These are phyloP conservation scores for Silvanus unidentatus DNA, from an alignment of 2,888 invertebrate genomes.

Conservation along the genomic window DNA sequence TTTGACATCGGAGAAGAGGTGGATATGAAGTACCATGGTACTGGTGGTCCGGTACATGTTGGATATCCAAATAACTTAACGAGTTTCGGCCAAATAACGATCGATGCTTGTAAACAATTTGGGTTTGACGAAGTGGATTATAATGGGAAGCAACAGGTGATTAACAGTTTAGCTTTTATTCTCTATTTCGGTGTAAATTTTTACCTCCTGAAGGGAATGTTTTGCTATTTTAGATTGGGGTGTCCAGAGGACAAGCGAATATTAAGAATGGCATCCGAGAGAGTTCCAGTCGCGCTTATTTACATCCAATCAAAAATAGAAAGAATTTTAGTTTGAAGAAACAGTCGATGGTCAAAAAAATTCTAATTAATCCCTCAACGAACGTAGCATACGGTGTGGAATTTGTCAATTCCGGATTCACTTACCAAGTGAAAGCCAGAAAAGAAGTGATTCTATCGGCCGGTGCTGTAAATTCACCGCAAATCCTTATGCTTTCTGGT, in stretches of 20 bases:
- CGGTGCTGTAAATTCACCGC: constrained; percentile 56
- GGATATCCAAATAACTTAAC: not conserved
- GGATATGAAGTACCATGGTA: constrained; percentile 25
- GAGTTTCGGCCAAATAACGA: constrained; percentile 36
- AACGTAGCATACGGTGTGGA: constrained; percentile 34
- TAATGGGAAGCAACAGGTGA: constrained; percentile 54
- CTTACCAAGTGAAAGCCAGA: constrained; percentile 36
- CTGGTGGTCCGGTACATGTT: constrained; percentile 5
- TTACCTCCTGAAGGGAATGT: too few relatives aligned
- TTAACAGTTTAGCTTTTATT: too few relatives aligned
- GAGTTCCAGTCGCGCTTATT: constrained; percentile 22
- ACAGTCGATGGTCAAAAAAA: constrained; percentile 27
- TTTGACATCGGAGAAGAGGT: constrained; percentile 25
- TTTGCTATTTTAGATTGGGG: constrained; percentile 38
- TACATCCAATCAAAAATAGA: constrained; percentile 17
- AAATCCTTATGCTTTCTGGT: constrained; percentile 55
- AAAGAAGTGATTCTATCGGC: constrained; percentile 52
- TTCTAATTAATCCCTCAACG: constrained; percentile 28
- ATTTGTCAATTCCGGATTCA: constrained; percentile 25
- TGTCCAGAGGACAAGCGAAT: constrained; percentile 43
- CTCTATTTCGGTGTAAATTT: too few relatives aligned
- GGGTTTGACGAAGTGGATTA: constrained; percentile 47
- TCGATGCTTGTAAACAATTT: constrained; percentile 57
- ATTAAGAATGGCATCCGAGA: constrained; percentile 15
- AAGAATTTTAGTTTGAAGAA: constrained; percentile 30